phyloP scores from a whole-genome alignment of 2,797 vertebrate species.

The Vipera ursinii region DNA sequence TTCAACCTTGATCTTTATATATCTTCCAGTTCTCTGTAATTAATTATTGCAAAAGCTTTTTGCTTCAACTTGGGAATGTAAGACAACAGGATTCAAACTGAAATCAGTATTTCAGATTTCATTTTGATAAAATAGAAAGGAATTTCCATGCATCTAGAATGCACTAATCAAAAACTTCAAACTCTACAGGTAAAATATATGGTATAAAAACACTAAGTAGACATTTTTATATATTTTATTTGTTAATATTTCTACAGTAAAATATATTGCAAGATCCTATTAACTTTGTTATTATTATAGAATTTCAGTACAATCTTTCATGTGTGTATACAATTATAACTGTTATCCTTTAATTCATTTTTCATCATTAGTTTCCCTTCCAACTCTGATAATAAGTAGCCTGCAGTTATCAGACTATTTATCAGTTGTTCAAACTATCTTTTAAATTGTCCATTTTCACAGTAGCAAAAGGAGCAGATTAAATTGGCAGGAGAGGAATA shows the following conservation, averaged over 20 bases:
- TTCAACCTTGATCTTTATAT: not conserved
- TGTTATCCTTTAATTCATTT: not conserved
- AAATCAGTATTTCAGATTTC: constrained; percentile 32
- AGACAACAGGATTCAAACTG: not conserved
- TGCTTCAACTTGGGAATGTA: not conserved
- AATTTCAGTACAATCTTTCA: constrained; percentile 52
- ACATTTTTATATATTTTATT: not conserved
- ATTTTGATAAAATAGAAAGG: constrained; percentile 19
- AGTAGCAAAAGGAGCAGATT: not conserved
- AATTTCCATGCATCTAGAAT: not conserved
- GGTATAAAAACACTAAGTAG: constrained; percentile 42
- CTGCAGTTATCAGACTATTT: not conserved
- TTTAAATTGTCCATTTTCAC: constrained; percentile 22
- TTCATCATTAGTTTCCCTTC: constrained; percentile 6
- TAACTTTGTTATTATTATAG: constrained; percentile 30
- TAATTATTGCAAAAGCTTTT: constrained; percentile 10
- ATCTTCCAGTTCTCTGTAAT: not conserved
- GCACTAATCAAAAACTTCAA: constrained; percentile 33
- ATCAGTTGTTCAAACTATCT: constrained; percentile 1
- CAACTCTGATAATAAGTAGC: not conserved
- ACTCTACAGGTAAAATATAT: constrained; percentile 20
- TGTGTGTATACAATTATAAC: constrained; percentile 6
- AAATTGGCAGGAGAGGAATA: constrained; percentile 1
- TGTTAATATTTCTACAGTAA: not conserved
- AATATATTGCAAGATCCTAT: not conserved